phyloP scores from a whole-genome alignment of 1,140 invertebrate species.

The Spodoptera frugiperda region DNA sequence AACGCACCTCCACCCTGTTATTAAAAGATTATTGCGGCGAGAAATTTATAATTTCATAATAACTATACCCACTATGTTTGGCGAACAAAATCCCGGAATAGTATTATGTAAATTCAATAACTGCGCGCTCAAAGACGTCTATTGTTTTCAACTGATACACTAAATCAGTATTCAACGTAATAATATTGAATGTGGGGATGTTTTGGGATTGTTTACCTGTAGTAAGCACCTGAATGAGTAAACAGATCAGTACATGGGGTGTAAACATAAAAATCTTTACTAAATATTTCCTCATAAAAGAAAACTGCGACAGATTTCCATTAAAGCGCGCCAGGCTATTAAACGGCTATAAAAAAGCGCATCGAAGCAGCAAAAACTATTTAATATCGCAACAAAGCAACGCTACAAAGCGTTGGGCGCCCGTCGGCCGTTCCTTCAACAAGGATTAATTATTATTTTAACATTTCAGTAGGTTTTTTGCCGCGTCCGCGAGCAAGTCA shows the following conservation, averaged over 20 bases:
- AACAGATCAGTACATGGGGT: too few relatives aligned
- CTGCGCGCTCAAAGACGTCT: conserved; percentile 54
- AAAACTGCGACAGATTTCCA: conserved; percentile 41
- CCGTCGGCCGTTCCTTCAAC: conserved; percentile 63
- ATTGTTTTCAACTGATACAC: conserved; percentile 60
- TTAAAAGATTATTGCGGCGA: conserved; percentile 72
- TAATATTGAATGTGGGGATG: conserved; percentile 42
- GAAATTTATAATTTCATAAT: conserved; percentile 72
- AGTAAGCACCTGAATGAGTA: not conserved
- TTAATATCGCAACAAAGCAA: conserved; percentile 81
- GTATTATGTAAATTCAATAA: conserved; percentile 76
- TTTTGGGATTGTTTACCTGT: conserved; percentile 28
- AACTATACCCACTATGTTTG: conserved; percentile 59
- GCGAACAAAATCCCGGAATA: conserved; percentile 59
- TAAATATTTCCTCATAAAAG: conserved; percentile 28
- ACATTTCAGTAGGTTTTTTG: conserved; percentile 81
- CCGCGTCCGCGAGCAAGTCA: conserved; percentile 74
- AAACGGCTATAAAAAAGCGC: conserved; percentile 65
- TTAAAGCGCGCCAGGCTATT: conserved; percentile 53
- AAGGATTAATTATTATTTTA: conserved; percentile 86
- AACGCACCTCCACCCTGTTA: conserved; percentile 56
- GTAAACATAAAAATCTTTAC: not conserved
- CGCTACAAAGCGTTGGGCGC: conserved; percentile 72
- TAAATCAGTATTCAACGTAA: conserved; percentile 47
- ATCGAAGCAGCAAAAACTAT: conserved; percentile 79